Base-by-base conservation (phyloP, 2,888 invertebrate genomes). In the Himalopsyche japonica region DNA sequence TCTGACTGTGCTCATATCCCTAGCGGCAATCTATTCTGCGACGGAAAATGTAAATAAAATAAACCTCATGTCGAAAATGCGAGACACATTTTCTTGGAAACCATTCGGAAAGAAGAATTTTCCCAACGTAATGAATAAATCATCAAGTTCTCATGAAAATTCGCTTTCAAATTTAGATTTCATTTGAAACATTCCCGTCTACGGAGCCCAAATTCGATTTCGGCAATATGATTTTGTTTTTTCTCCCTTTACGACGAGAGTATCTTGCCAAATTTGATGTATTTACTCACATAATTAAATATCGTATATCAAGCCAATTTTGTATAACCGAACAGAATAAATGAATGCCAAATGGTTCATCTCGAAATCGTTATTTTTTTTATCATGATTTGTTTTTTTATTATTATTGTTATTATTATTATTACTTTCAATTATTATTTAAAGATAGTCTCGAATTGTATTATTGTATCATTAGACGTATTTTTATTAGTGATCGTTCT, bases 21-120 rank as follows among this genome's bases (percentile, higher is more conserved):
- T 70, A 70, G 79, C 80, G 79, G 80, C 76, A 82, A 64, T 79
- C 24, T 76, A 77, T 27, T 70, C 48, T 49, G 32, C 83, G 49
- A 20, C 64, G 24, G 47, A 82, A 86, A 82, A 86, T 86, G 84
- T 86, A 86, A 86, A 86, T 84, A 82, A 79, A 79, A 79, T 82
- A 82, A 82, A 77, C 82, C 49, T 82, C 57, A 82, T 82, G 82
- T 77, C 48, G 76, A 81, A 81, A 70, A 81, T 81, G 47, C 32
- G 76, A 34, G 77, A 82, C 76, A 70, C 30, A 70, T 70, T 70
- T 32, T 32, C 64, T 80, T 80, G 47, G 78, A 79, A 77, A 82
- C 27, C 79, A 27, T 81, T 34, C 80, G 12, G 34, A 70, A 27
- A 70, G 70, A 15, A 70, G 70, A 70, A 27, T 15, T 27, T 27